Evolutionary conservation across 2,888 invertebrate genomes (phyloP), one percentile per base, ranked within the genome.

Genomic region (Hemithea aestivaria): DNA sequence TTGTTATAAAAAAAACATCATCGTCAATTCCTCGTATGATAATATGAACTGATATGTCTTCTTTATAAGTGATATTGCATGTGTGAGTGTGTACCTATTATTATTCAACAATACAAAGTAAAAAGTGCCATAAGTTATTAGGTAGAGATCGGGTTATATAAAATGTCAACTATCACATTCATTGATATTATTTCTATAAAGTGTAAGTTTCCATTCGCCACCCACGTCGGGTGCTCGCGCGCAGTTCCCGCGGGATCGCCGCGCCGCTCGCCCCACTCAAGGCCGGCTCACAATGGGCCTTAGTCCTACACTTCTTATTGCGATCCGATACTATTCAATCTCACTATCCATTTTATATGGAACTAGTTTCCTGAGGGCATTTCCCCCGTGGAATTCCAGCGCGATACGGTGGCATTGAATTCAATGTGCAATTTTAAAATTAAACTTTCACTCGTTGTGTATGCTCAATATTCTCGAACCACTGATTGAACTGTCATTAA

Each of bases 311-410:
- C 56, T 71, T 79, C 76, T 82, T 77, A 73, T 81, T 83, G 75
- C 76, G 53, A 72, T 69, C 73, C 75, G 66, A 73, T 77, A 71
- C 75, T 73, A 81, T 82, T 81, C 75, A 81, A 78, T 83, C 73
- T 75, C 64, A 70, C 73, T 74, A 74, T 80, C 78, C 72, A 67
- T 73, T 81, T 75, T 78, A 72, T 81, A 76, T 75, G 72, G 67
- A 80, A 81, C 80, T 74, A 75, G 80, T 79, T 80, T 74, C 74
- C 78, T 73, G 73, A 59, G 77, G 70, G 65, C 69, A 71, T 66
- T 67, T 63, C 65, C 70, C 65, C 62, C 53, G 36, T 55, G 51
- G 47, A 52, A 53, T 55, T 48, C 55, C 57, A 51, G 50, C 46
- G 50, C 59, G 61, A 62, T 72, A 59, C 66, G 47, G 42, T 62